Evolutionary conservation across 2,113 vertebrate species (phyloP).

Genomic region (Nerophis lumbriciformis): DNA sequence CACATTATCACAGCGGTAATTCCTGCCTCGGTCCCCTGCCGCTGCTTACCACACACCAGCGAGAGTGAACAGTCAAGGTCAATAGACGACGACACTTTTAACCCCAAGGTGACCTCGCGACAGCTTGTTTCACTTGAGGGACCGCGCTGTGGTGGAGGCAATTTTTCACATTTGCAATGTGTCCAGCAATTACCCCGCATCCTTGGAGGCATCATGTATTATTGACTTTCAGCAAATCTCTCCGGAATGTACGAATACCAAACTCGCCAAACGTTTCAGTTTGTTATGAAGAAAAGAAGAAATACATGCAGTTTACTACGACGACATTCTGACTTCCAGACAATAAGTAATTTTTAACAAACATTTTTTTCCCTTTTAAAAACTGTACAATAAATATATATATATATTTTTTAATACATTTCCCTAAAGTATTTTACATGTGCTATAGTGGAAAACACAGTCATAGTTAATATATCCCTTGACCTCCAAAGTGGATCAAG

Average conservation of each 20-base stretch:
- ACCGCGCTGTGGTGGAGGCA: slow-evolving; percentile 43
- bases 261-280: slow-evolving; percentile 48
- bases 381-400: too few relatives aligned
- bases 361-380: too few relatives aligned
- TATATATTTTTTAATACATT: too few relatives aligned
- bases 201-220: slow-evolving; percentile 64
- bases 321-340: neutral
- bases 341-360: neutral
- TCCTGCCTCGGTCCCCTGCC: slow-evolving; percentile 21
- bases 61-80: slow-evolving; percentile 60
- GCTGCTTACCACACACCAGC: slow-evolving; percentile 18
- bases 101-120: slow-evolving; percentile 50
- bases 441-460: too few relatives aligned
- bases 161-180: slow-evolving; percentile 64
- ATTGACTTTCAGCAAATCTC: slow-evolving; percentile 56
- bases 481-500: too few relatives aligned
- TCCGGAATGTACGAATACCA: slow-evolving; percentile 52
- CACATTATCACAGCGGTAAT: neutral
- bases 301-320: slow-evolving; percentile 19
- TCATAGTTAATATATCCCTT: too few relatives aligned
- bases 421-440: too few relatives aligned
- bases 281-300: slow-evolving; percentile 42
- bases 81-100: slow-evolving; percentile 57
- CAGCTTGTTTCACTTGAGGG: slow-evolving; percentile 52
- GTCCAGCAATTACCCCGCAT: slow-evolving; percentile 62